Evolutionary conservation across 2,888 invertebrate genomes (phyloP).

Genomic region (Rugalucina vietnamica): DNA sequence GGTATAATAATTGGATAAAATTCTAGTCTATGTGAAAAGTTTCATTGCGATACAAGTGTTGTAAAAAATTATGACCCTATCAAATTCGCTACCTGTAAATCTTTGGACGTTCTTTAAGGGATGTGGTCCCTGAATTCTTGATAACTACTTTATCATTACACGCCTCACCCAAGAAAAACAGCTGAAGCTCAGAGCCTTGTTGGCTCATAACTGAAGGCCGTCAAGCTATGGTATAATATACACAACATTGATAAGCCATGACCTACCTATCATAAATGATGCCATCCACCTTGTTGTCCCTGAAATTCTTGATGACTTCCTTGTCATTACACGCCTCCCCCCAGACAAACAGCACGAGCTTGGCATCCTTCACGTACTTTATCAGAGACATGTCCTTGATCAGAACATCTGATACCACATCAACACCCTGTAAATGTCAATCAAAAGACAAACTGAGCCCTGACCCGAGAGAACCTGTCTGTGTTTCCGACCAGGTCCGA

Average conservation of each 20-base stretch:
- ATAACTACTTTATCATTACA: slow-evolving; percentile 95
- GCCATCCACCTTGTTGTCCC: slow-evolving; percentile 95
- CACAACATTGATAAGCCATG: no score
- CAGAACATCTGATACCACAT: slow-evolving; percentile 66
- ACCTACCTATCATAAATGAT: slow-evolving; percentile 87
- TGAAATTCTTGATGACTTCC: slow-evolving; percentile 92
- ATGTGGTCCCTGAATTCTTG: slow-evolving; percentile 93
- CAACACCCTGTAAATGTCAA: slow-evolving; percentile 57
- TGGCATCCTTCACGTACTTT: slow-evolving; percentile 88
- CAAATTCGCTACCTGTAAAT: no score
- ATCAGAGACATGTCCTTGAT: slow-evolving; percentile 77
- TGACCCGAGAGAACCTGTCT: no score
- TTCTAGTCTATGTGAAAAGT: no score
- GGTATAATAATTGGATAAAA: no score
- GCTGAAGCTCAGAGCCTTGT: slow-evolving; percentile 92
- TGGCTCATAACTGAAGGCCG: no score
- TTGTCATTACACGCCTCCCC: slow-evolving; percentile 97
- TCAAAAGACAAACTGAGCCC: no score
- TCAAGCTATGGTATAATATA: no score
- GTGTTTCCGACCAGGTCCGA: no score
- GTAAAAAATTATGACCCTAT: no score
- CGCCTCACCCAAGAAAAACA: slow-evolving; percentile 99
- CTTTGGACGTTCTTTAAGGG: no score
- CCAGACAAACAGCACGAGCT: slow-evolving; percentile 98
- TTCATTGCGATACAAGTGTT: no score